Evolutionary conservation across 1,140 invertebrate species (phyloP), one percentile per base, ranked within the genome.

Genomic region (Aphis gossypii): DNA sequence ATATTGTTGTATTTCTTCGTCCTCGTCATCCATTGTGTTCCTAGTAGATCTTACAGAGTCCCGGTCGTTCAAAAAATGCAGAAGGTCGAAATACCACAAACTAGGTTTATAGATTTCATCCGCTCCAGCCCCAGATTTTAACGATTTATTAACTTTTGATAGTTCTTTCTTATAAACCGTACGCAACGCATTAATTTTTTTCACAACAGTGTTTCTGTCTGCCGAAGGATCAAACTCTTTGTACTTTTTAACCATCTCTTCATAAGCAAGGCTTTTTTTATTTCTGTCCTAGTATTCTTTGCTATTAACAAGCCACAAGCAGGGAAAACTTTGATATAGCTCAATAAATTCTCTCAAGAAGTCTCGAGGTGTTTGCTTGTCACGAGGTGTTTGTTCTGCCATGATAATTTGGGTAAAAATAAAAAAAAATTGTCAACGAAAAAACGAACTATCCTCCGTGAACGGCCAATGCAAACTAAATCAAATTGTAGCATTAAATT

Each of bases 1-100:
- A 46, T 86, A 46, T 86, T 86, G 84, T 86, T 95, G 41, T 46
- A 48, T 93, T 93, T 48, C 94, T 51, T 84, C 91, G 44, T 87
- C 89, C 35, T 94, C 89, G 48, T 94, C 93, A 84, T 94, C 94
- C 88, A 94, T 94, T 41, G 87, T 94, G 90, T 44, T 94, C 89
- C 93, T 68, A 92, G 94, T 94, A 88, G 68, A 20, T 93, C 93
- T 94, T 92, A 94, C 92, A 94, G 51, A 83, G 91, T 94, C 94
- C 56, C 89, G 93, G 56, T 88, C 46, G 91, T 86, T 48, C 41
- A 94, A 93, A 92, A 94, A 95, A 76, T 93, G 51, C 76, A 95
- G 60, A 51, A 94, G 86, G 51, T 95, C 93, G 82, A 94, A 95
- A 89, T 95, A 95, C 95, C 95, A 95, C 94, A 95, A 92, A 60